Evolutionary conservation across 2,888 invertebrate species (phyloP).

Genomic region (Philhelius pedissequus): DNA sequence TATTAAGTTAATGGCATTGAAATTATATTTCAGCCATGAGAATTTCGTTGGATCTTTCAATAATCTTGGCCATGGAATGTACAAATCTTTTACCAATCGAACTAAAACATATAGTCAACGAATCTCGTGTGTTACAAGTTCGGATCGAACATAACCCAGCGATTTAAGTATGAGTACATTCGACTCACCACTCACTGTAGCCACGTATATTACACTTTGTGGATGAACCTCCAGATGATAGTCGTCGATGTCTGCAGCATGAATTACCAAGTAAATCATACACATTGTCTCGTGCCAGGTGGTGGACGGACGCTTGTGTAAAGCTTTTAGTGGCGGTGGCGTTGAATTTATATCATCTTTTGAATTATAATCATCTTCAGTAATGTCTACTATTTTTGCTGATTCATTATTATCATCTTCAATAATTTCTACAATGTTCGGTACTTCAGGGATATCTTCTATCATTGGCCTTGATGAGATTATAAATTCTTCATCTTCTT

Average conservation of each 20-base stretch:
- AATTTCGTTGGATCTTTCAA: conserved; percentile 68
- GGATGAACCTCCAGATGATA: conserved; percentile 71
- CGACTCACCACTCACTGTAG: conserved; percentile 64
- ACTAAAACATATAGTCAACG: conserved; percentile 73
- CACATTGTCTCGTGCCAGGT: conserved; percentile 73
- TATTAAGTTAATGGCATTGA: conserved; percentile 67
- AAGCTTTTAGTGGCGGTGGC: conserved; percentile 65
- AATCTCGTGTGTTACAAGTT: conserved; percentile 71
- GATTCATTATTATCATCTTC: background rate
- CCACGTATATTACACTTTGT: conserved; percentile 63
- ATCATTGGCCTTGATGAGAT: background rate
- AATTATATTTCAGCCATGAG: conserved; percentile 71
- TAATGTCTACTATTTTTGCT: background rate
- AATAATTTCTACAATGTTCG: conserved; percentile 40
- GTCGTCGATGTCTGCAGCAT: conserved; percentile 71
- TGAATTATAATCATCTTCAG: background rate
- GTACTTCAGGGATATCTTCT: conserved; percentile 1
- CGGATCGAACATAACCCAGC: conserved; percentile 69
- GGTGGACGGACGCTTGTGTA: conserved; percentile 71
- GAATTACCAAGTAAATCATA: conserved; percentile 71
- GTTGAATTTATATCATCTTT: background rate
- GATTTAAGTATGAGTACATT: conserved; percentile 70
- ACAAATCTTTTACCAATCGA: conserved; percentile 71
- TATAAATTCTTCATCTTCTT: background rate
- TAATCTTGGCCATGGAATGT: conserved; percentile 71